Evolutionary conservation across 2,113 vertebrate genomes (phyloP), one percentile per base, ranked within the genome.

Genomic region (Romanogobio albipinnatus): DNA sequence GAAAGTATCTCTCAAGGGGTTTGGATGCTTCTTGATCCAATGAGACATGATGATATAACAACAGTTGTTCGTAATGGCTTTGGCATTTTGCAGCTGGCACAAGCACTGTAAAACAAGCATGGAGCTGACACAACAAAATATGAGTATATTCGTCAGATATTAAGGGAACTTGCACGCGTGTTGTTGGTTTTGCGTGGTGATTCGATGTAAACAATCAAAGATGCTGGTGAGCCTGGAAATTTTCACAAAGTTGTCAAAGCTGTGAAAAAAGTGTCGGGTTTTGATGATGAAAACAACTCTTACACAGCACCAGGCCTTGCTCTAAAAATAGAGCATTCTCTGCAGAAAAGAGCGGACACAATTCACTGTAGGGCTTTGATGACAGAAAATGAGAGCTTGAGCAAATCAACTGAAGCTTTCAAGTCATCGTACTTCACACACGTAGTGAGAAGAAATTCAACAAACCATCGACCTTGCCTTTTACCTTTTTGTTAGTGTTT

Each of bases 401-500:
- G 76, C 5, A 86, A 86, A 74, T 86, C 87, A 49, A 64, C 84
- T 0, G 29, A 83, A 70, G 66, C 36, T 36, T 89, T 89, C 33
- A 76, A 82, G 36, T 82, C 15, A 13, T n/a, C 86, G 5, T 88
- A 86, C 49, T 22, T n/a, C 5, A 26, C 76, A 19, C 59, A 9
- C 19, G 78, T 36, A 36, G 36, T 36, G 4, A 36, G 26, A 14
- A 9, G 4, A 58, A 73, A 11, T 88, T 51, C 15, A 85, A 83
- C 66, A 83, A 87, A 53, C 84, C 79, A n/a, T 85, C 80, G 1
- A 88, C 73, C 14, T 62, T 88, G 5, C 84, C 84, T 15, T 85
- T 88, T 43, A 85, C 84, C n/a, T 36, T 36, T 36, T 36, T 36
- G 36, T 36, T 5, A 36, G 36, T 36, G 36, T 36, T 36, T 36